Base-by-base conservation (phyloP, 2,888 invertebrate genomes). In the Polia nebulosa region DNA sequence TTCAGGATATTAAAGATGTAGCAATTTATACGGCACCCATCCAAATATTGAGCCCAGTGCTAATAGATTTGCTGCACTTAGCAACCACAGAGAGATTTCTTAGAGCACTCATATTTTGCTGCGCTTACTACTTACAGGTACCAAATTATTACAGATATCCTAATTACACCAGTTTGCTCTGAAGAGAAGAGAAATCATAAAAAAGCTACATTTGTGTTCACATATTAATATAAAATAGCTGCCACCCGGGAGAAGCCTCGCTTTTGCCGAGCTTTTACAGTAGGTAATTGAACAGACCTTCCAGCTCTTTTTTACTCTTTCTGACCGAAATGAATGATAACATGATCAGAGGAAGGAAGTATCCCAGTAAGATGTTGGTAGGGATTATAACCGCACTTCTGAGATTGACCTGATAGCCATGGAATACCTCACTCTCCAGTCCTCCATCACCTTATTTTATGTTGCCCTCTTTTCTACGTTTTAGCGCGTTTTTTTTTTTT, bases 81-180 rank as follows among this genome's bases (percentile, higher is more conserved):
- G 93, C 96, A 58, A 93, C 96, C 36, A 96, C 96, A 45, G 97
- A 97, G 87, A 93, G 96, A 84, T 97, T 97, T 89, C 90, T 97
- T 67, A 93, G 97, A 77, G 96, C 96, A 25, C 91, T 97, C 61
- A 96, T 97, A 64, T 88, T 97, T 56, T 97, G 96, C 85, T 96
- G 96, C 83, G 96, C 96, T 86, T 96, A 96, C 88, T 97, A 96
- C 88, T 91, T 96, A 78, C 96, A 96, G 93, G 97, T 96, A 91
- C 15, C 15, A 25, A 69, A 51, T 34, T 29, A 49, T 9, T 22
- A 25, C 0, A 27, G 17, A 29, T 29, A 29, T n/a, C 29, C n/a
- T 32, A 20, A 29, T 29, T 51, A 29, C 9, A n/a, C n/a, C 20
- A 22, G 2, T 51, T n/a, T 29, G 4, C 11, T 29, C 29, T n/a